Evolutionary conservation across 2,797 vertebrate genomes (phyloP).

Genomic region (Phrynocephalus guinanensis): DNA sequence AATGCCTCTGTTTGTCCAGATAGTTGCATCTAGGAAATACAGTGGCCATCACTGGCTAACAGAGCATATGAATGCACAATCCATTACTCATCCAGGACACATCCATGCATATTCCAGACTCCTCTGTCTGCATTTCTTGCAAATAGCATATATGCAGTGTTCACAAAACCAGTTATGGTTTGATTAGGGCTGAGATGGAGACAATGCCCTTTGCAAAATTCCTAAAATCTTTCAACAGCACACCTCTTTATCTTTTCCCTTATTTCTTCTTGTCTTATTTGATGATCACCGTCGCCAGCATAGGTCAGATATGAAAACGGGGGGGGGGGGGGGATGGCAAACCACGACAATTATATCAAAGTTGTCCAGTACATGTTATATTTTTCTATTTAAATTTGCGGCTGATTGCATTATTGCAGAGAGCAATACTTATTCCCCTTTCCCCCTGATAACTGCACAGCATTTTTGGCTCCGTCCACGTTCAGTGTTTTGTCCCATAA

Average conservation of each 20-base stretch:
- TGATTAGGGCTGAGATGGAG: not conserved
- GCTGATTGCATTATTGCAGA: not conserved
- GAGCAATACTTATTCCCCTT: not conserved
- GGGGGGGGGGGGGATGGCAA: not conserved
- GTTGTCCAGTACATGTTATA: not conserved
- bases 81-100: not conserved
- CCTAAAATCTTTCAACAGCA: not conserved
- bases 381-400: constrained; percentile 4
- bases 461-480: not conserved
- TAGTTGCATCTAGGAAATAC: not conserved
- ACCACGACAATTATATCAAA: not conserved
- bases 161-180: not conserved
- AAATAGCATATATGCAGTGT: not conserved
- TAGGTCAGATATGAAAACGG: not conserved
- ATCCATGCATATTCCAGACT: not conserved
- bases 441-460: not conserved
- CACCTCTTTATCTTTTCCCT: not conserved
- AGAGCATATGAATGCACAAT: not conserved
- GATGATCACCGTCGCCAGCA: not conserved
- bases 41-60: not conserved
- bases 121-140: not conserved
- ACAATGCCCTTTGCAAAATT: not conserved
- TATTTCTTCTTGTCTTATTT: not conserved
- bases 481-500: not conserved
- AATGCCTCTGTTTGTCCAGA: not conserved